Evolutionary conservation across 2,797 vertebrate genomes (phyloP), one percentile per base, ranked within the genome.

Genomic region (Cuculus canorus): DNA sequence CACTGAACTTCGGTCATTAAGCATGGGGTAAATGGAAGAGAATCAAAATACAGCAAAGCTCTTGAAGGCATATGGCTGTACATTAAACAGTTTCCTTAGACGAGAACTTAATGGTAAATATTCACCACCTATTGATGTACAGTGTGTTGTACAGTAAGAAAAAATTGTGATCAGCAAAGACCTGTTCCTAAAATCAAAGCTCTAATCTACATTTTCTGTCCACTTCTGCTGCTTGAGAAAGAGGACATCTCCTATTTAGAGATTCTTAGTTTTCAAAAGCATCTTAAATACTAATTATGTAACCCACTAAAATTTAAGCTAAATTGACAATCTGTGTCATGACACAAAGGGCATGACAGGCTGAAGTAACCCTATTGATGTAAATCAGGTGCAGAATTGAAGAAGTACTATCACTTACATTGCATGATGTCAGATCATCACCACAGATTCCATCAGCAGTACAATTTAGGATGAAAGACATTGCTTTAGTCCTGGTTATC

Each of bases 1-100:
- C 78, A 65, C 73, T 91, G 52, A 85, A 72, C 21, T 25, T 89
- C 6, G 17, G 84, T 93, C 90, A 82, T 93, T 93, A 94, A 90
- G 69, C 79, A 93, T 71, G 83, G 10, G 14, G 28, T 68, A 76
- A 82, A 43, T 77, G 80, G 48, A 56, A 91, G 35, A 91, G 75
- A 81, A 79, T 19, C 25, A 93, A 63, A 94, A 60, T 24, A 56
- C 35, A 61, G 52, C 39, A 80, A 48, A 91, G 41, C 66, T 56
- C 86, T 91, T 85, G 56, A 91, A 93, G 57, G 35, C 76, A 12
- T 75, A 47, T 81, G 32, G 24, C 30, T 22, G 22, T 87, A 81
- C 73, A 77, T 86, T 82, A 87, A 89, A 90, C 37, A 48, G 27
- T 85, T 69, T 85, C 77, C 57, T 90, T 59, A 10, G 4, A 41